Conservation (phyloP, 2,888 invertebrate genomes). For the Spisula subtruncata region DNA sequence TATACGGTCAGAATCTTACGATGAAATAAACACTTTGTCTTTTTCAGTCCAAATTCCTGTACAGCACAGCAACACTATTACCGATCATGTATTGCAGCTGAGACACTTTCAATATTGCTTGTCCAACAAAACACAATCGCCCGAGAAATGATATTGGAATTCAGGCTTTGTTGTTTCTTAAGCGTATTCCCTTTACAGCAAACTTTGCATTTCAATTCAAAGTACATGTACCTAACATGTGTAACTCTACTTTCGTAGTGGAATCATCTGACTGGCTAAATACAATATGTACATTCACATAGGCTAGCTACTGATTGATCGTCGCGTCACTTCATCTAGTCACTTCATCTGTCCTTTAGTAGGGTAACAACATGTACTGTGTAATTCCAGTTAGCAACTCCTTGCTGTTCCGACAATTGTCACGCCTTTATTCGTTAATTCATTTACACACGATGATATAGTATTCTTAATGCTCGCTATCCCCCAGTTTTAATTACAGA, state of each 20-base stretch:
- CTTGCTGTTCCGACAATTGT: not conserved
- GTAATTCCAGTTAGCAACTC: not conserved
- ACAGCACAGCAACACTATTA: no score
- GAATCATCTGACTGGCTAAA: not conserved
- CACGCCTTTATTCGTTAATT: slow-evolving; percentile 6
- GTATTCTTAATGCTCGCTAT: not conserved
- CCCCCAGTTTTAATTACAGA: not conserved
- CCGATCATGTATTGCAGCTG: no score
- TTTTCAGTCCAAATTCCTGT: no score
- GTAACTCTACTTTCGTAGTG: not conserved
- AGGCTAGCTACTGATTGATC: not conserved
- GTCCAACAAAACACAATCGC: no score
- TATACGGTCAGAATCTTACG: no score
- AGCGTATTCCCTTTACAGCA: not conserved
- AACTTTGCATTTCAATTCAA: not conserved
- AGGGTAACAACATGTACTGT: no score
- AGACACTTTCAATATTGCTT: no score
- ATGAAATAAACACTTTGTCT: no score
- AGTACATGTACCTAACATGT: not conserved
- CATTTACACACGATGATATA: not conserved
- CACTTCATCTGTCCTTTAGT: not conserved
- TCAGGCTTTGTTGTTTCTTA: no score
- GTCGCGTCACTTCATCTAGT: not conserved
- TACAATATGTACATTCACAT: not conserved
- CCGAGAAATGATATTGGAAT: no score